Evolutionary conservation across 2,797 vertebrate genomes (phyloP).

Genomic region (Coilia nasus): DNA sequence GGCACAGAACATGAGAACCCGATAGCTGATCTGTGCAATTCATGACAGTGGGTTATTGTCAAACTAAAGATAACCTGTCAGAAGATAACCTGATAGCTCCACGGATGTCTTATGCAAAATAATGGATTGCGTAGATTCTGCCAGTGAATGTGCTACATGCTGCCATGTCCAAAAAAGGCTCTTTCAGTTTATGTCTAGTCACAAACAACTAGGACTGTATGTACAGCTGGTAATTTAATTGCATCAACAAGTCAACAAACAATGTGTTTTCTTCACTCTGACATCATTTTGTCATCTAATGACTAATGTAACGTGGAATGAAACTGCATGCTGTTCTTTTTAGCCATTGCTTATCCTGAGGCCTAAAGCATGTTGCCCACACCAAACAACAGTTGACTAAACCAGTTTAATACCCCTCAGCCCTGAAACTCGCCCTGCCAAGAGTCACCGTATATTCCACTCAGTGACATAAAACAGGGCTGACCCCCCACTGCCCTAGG

Average conservation of each 20-base stretch:
- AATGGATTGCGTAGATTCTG: not conserved
- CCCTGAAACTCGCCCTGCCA: not conserved
- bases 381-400: not conserved
- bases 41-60: slow-evolving; percentile 18
- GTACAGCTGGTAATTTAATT: not conserved
- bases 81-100: slow-evolving; percentile 55
- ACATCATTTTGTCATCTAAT: not conserved
- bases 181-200: not conserved
- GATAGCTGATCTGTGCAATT: not conserved
- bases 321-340: not conserved
- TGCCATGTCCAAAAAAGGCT: not conserved
- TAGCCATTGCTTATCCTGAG: not conserved
- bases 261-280: not conserved
- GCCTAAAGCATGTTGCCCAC: not conserved
- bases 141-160: not conserved
- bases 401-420: not conserved
- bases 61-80: not conserved
- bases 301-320: not conserved
- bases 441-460: slow-evolving; percentile 50
- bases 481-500: slow-evolving; percentile 56
- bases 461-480: slow-evolving; percentile 61
- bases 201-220: not conserved
- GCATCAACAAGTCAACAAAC: not conserved
- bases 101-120: slow-evolving; percentile 52
- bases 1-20: not conserved